A percentile compares a stretch with the other conserved stretches of the same genome.
Evolutionary conservation across 2,888 invertebrate species (phyloP).

Genomic region (Sinodicranocentrus sp.): DNA sequence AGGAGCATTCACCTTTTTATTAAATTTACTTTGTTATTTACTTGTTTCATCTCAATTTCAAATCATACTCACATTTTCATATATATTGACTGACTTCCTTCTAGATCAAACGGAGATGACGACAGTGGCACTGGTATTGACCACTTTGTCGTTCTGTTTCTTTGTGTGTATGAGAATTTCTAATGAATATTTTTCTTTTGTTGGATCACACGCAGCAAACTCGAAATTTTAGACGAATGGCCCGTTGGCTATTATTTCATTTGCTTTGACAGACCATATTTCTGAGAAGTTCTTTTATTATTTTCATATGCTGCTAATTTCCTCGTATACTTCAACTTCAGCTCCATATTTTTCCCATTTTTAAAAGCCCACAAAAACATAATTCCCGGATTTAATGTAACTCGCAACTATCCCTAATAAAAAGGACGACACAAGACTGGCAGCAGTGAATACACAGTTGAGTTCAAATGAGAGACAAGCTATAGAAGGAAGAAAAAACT

Average conservation of each 20-base stretch:
- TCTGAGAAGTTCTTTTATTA: constrained; percentile 21
- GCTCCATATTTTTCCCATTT: constrained; percentile 16
- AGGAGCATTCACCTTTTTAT: too few species aligned
- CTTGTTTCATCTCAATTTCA: too few species aligned
- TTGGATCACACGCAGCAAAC: too few species aligned
- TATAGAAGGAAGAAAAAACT: constrained; percentile 10
- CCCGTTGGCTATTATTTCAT: constrained; percentile 48
- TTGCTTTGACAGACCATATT: constrained; percentile 42
- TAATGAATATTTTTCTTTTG: not conserved
- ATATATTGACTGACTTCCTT: too few species aligned
- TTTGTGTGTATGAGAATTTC: too few species aligned
- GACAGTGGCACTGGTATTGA: not conserved
- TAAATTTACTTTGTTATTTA: too few species aligned
- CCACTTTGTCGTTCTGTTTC: constrained; percentile 1
- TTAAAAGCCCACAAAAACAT: constrained; percentile 17
- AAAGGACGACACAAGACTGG: not conserved
- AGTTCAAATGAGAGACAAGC: constrained; percentile 36
- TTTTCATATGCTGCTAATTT: constrained; percentile 4
- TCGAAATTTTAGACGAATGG: not conserved
- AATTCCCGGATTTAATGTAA: not conserved
- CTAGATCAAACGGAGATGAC: not conserved
- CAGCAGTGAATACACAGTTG: not conserved
- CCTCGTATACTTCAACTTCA: not conserved
- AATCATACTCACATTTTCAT: too few species aligned
- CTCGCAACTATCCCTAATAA: not conserved